A percentile compares a stretch with the other conserved stretches of the same genome.
These are phyloP conservation scores for Sinella curviseta DNA, from an alignment of 1,140 invertebrate species.

Conservation along the genomic window DNA sequence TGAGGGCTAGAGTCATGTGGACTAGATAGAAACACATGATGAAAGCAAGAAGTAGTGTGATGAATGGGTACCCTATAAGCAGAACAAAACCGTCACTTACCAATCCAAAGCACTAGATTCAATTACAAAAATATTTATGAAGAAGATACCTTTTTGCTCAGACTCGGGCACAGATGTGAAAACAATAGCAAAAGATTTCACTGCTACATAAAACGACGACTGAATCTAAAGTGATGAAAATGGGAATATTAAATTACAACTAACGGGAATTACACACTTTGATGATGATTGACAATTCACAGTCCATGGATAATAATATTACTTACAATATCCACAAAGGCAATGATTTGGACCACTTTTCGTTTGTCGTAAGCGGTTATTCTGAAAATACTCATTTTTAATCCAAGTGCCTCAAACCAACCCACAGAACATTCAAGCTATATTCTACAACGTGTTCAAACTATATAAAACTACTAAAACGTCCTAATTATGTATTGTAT, in stretches of 20 bases:
- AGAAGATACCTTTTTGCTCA: slow-evolving; percentile 11
- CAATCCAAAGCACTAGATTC: background rate
- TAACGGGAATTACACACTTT: too few species aligned
- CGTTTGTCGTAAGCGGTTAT: slow-evolving; percentile 16
- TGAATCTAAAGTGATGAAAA: slow-evolving; percentile 17
- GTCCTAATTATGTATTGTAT: too few species aligned
- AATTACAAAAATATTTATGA: background rate
- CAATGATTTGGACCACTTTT: slow-evolving; percentile 30
- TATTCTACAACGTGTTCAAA: too few species aligned
- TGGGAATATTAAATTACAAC: background rate
- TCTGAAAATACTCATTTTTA: slow-evolving; percentile 29
- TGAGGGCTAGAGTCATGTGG: slow-evolving; percentile 32
- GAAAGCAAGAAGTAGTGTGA: slow-evolving; percentile 4
- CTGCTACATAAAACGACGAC: slow-evolving; percentile 20
- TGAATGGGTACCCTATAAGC: slow-evolving; percentile 17
- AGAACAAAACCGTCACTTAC: background rate
- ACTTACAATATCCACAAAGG: slow-evolving; percentile 35
- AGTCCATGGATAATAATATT: background rate
- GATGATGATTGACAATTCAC: too few species aligned
- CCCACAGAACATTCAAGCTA: background rate
- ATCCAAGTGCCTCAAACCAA: background rate
- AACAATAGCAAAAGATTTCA: slow-evolving; percentile 7
- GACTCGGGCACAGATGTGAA: slow-evolving; percentile 15
- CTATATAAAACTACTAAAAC: too few species aligned
- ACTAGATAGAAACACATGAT: slow-evolving; percentile 29